Evolutionary conservation across 2,888 invertebrate species (phyloP), one percentile per base, ranked within the genome.

Genomic region (Nomada ferruginata): DNA sequence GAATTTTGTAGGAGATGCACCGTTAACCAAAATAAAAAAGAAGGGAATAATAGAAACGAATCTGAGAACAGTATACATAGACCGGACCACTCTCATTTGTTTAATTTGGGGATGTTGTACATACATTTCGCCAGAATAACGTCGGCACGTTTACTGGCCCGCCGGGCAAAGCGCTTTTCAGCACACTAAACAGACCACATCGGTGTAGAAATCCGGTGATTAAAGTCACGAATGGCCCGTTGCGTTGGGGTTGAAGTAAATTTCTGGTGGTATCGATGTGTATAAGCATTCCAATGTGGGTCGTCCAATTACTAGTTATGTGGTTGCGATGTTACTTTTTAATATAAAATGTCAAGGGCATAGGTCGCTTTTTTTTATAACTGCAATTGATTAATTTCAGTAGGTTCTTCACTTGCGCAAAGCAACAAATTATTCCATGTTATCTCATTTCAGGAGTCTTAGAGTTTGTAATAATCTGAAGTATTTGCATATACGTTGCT

Each of bases 231-330:
- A 70, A 69, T 69, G 44, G 61, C 29, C 53, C 29, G 11, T 10
- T 18, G 44, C 11, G 36, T 36, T 36, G 36, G 36, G 50, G 53
- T 50, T 26, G 53, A 23, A 47, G 70, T 4, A 18, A 53, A 69
- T 53, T 76, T 61, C 55, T 70, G 29, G 73, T 47, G 55, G 73
- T 47, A 73, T 47, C 73, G 73, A 65, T 65, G 65, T 65, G 73
- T 73, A 2, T 63, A 63, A 57, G 52, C 23, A 18, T 47, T 18
- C 18, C 18, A 61, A 75, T 61, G 15, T 61, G 20, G 26, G 60
- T 69, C 44, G 15, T 3, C 2, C 5, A 18, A 18, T 59, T 59
- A 20, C 20, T 7, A n/a, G 5, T n/a, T 53, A 53, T 53, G n/a
- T n/a, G 13, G 53, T 10, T 9, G 0, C n/a, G 20, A 20, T 53